Evolutionary conservation across 2,113 vertebrate genomes (phyloP).

Genomic region (Phasianus colchicus): DNA sequence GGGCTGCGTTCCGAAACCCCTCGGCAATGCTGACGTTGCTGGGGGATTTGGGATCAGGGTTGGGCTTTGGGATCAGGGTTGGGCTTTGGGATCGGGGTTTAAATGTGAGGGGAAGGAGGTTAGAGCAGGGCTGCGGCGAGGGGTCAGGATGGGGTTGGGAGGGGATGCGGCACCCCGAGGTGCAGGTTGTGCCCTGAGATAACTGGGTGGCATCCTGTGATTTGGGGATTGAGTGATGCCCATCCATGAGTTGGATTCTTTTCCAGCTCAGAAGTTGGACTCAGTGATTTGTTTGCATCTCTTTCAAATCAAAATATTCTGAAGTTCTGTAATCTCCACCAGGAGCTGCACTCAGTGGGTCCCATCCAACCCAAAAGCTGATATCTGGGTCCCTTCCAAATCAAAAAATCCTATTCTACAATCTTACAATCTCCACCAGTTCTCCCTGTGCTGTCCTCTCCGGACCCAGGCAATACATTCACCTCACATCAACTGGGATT

Average conservation of each 20-base stretch:
- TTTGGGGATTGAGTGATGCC: background rate
- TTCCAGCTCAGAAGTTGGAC: no score
- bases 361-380: no score
- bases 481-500: fast-evolving
- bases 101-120: background rate
- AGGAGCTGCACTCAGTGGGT: no score
- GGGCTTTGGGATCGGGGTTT: no score
- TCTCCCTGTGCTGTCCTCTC: background rate
- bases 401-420: background rate
- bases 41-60: no score
- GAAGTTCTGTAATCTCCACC: no score
- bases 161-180: background rate
- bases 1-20: background rate
- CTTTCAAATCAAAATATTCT: no score
- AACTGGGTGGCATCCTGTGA: no score
- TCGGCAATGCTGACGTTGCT: background rate
- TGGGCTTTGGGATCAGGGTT: no score
- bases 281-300: no score
- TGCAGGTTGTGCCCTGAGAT: no score
- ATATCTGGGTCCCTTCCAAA: background rate
- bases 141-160: background rate
- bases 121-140: background rate
- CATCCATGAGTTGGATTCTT: no score
- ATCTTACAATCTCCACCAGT: background rate
- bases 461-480: background rate